Evolutionary conservation across 1,140 invertebrate genomes (phyloP).

Genomic region (Aphaenogaster ashmeadi): DNA sequence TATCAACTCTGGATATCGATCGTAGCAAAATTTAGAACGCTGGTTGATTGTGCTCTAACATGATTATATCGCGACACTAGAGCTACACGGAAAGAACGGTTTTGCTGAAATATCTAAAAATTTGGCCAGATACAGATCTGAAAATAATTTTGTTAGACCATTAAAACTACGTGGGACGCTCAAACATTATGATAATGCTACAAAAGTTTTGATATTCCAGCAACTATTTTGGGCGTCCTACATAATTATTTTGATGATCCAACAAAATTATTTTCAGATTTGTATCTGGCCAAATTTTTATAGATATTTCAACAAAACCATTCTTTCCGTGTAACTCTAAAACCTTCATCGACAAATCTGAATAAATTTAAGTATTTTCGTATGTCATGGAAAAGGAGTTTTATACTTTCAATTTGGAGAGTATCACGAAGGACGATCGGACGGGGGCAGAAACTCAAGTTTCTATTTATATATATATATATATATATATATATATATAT

Average conservation of each 20-base stretch:
- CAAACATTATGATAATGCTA: no score
- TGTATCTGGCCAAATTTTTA: no score
- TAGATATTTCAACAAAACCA: no score
- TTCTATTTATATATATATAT: background rate
- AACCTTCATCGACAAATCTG: background rate
- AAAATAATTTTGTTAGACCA: no score
- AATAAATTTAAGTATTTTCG: constrained; percentile 63
- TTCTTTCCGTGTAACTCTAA: background rate
- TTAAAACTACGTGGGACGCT: no score
- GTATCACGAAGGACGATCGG: constrained; percentile 1
- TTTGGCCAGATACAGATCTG: no score
- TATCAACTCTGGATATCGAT: background rate
- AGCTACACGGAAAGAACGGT: background rate
- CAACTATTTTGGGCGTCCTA: no score
- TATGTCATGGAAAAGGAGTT: background rate
- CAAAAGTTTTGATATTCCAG: no score
- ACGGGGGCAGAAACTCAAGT: background rate
- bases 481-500: background rate
- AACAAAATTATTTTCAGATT: no score
- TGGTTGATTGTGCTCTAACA: background rate
- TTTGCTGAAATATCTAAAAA: no score
- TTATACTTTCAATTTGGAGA: constrained; percentile 34
- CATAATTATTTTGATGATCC: no score
- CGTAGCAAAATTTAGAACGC: constrained; percentile 10
- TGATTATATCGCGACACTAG: background rate